These are phyloP conservation scores for Tricholauxania praeusta DNA, from an alignment of 2,888 invertebrate species.

Conservation along the genomic window DNA sequence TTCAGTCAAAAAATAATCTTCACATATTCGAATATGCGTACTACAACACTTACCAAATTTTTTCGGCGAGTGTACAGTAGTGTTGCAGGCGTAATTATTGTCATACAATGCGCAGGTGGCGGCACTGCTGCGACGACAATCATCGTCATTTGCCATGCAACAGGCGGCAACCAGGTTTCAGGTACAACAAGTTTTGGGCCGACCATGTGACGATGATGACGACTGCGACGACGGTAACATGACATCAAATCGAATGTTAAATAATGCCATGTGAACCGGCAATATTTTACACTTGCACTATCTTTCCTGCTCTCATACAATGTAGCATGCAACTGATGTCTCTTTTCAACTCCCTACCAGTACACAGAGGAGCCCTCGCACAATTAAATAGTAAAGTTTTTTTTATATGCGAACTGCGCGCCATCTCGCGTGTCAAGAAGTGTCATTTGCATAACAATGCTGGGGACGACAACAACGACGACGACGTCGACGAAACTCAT, in stretches of 20 bases:
- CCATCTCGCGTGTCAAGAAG: slow-evolving; percentile 63
- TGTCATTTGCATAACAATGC: slow-evolving; percentile 69
- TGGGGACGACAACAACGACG: slow-evolving; percentile 53
- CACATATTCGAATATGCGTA: too few species aligned
- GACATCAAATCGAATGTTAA: slow-evolving; percentile 33
- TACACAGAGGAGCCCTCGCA: not conserved
- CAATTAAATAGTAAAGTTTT: slow-evolving; percentile 12
- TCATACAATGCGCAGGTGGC: slow-evolving; percentile 30
- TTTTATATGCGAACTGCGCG: slow-evolving; percentile 22
- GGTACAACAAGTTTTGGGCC: slow-evolving; percentile 21
- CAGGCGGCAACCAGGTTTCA: not conserved
- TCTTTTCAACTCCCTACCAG: not conserved
- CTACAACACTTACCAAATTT: too few species aligned
- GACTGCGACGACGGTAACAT: not conserved
- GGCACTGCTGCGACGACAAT: slow-evolving; percentile 30
- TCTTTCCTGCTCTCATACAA: not conserved
- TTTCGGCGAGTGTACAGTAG: too few species aligned
- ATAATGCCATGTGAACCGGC: slow-evolving; percentile 33
- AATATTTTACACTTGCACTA: not conserved
- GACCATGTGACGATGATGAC: slow-evolving; percentile 17
- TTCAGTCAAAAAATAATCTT: too few species aligned
- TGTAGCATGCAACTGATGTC: not conserved
- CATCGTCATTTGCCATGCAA: slow-evolving; percentile 24
- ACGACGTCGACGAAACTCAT: slow-evolving; percentile 15
- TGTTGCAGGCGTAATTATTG: slow-evolving; percentile 21